Evolutionary conservation across 1,140 invertebrate genomes (phyloP), one percentile per base, ranked within the genome.

Genomic region (Danaus plexippus): DNA sequence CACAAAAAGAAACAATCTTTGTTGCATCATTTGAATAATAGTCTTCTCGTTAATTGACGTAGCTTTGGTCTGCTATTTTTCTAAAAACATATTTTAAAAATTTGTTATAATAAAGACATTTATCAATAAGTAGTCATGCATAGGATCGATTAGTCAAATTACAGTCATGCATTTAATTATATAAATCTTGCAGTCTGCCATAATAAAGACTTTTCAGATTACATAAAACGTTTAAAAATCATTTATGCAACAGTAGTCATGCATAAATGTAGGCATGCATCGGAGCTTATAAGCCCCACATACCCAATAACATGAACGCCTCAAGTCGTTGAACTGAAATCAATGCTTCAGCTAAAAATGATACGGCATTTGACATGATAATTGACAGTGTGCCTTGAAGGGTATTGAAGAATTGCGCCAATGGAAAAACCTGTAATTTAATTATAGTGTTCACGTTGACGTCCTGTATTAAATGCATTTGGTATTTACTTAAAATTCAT

Each of bases 301-400:
- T 92, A 62, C 93, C 92, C 61, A 92, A 69, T 46, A 91, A 63
- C 44, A 94, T 83, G 70, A 92, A 92, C 41, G 90, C 78, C 87
- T 94, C 87, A 11, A 92, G 85, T 66, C 94, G 88, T 57, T 89
- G 90, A 4, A 95, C 87, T 1, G 94, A 92, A 8, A 95, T 91
- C 44, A 91, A 73, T 7, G 89, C 88, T 75, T 94, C 93, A 1
- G 91, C 91, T 11, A 89, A 77, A 52, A 90, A 88, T 11, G 92
- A 91, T 1, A 96, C 89, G 2, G 91, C 93, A 59, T 91, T 89
- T 0, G 95, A 95, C 85, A 95, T 92, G 63, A 91, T 91, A 46
- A 95, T 90, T 1, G 93, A 92, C 40, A 88, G 73, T 13, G 79
- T 87, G 59, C 82, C 84, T 80, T 88, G 87, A 7, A 88, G 80